These are phyloP conservation scores for Acrocephalus kingi DNA, from an alignment of 2,113 vertebrate genomes.

Conservation along the genomic window DNA sequence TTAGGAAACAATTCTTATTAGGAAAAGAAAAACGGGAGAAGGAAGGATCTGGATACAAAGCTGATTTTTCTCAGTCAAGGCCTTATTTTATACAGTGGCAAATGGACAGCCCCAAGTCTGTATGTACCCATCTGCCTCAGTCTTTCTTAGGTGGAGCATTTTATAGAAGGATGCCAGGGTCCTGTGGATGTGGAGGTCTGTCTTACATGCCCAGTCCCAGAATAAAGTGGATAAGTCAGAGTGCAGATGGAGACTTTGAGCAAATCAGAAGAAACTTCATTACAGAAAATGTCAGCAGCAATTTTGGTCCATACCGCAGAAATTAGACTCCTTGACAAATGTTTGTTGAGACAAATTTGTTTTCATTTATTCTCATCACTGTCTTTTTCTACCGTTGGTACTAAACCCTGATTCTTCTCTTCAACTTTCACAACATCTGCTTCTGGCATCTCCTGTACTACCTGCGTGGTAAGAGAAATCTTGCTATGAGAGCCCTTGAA, in stretches of 20 bases:
- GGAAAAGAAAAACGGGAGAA: background rate
- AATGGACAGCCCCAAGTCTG: background rate
- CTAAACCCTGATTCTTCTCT: background rate
- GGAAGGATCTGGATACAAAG: background rate
- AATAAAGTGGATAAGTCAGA: conserved; percentile 14
- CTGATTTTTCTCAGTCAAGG: background rate
- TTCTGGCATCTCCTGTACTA: background rate
- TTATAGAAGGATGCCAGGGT: background rate
- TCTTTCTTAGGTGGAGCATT: background rate
- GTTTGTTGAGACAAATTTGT: background rate
- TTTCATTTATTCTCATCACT: conserved; percentile 24
- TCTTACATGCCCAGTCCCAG: background rate
- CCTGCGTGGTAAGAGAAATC: background rate
- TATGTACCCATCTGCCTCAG: background rate
- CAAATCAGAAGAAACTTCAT: conserved; percentile 26
- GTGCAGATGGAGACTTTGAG: background rate
- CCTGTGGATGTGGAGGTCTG: background rate
- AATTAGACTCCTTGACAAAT: background rate
- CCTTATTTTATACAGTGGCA: background rate
- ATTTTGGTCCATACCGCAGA: background rate
- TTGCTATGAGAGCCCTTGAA: background rate
- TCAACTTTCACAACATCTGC: background rate
- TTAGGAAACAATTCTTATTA: background rate
- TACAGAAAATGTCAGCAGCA: conserved; percentile 25
- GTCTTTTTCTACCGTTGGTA: background rate